A percentile compares a stretch with the other conserved stretches of the same genome.
Conservation (phyloP, 2,797 vertebrate genomes). For the Notamacropus eugenii region DNA sequence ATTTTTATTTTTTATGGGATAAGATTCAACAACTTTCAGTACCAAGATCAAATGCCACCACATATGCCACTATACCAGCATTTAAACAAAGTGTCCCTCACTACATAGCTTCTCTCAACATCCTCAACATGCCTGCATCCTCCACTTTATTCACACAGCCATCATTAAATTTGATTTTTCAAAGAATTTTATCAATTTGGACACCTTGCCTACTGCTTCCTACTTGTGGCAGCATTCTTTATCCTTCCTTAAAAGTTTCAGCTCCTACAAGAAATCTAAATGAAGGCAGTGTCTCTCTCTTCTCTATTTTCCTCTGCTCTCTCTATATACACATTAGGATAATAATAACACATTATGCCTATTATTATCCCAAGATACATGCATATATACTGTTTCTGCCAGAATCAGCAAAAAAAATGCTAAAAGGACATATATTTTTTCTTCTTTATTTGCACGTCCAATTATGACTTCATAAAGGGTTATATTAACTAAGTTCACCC, state of each 20-base stretch:
- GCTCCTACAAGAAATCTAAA: not conserved
- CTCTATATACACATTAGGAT: not conserved
- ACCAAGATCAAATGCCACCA: not conserved
- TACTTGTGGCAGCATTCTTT: not conserved
- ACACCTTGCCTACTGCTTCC: not conserved
- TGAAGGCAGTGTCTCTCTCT: not conserved
- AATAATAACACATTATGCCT: not conserved
- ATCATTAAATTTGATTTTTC: conserved; percentile 26
- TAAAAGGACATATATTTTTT: not conserved
- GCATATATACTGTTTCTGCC: not conserved
- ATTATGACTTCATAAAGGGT: not conserved
- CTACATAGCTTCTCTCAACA: not conserved
- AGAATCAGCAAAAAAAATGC: not conserved
- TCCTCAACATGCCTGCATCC: not conserved
- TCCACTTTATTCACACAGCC: not conserved
- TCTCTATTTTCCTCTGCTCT: not conserved
- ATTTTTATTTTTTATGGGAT: conserved; percentile 23
- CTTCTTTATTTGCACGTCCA: not conserved
- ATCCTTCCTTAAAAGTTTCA: not conserved
- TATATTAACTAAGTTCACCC: not conserved
- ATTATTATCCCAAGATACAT: not conserved
- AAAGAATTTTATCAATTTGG: conserved; percentile 17
- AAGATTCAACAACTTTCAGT: conserved; percentile 17
- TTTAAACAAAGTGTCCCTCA: conserved; percentile 15
- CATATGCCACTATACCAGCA: not conserved